Base-by-base conservation (phyloP, 2,113 vertebrate genomes). In the Ophiodon elongatus region DNA sequence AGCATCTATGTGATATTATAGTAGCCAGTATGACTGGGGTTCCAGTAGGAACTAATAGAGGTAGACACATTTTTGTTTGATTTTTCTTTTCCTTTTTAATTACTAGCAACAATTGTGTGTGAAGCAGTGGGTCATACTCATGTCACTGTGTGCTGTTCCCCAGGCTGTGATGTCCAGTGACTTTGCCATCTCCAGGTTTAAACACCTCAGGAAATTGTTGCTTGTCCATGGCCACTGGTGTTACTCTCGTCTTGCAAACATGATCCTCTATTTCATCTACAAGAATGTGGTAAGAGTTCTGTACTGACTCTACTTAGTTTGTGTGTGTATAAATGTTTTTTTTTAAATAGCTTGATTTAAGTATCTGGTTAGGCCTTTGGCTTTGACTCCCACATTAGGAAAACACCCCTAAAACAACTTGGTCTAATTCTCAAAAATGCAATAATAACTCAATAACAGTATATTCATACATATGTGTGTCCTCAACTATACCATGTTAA, bases 91-190 rank as follows among this genome's bases (percentile, higher is more conserved):
- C 11, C 35, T 39, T 8, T 65, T 25, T 13, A 66, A 68, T 19
- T 3, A 41, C 60, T 21, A 62, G 17, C 15, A 43, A 21, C 31
- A n/a, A 1, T 31, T 69, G 37, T 25, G 15, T 43, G 3, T 73
- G 21, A 43, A 4, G 17, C 33, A 57, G 33, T 68, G 10, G 1
- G 33, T 47, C 0, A 69, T 21, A 4, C 54, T 23, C 21, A 1
- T 45, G 35, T 47, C 23, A 0, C 14, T 97, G 89, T 85, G 31
- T 9, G 2, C 39, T 27, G 0, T 2, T 31, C 73, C 56, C 1
- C 93, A 99, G 98, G 98, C 98, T 14, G 97, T 99, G 79, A 99
- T 99, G 98, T 97, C 98, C 91, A 99, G 98, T 41, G 98, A 99
- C 93, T 99, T 98, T 84, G 97, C 98, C 74, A 96, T 99, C 90